Base-by-base conservation (phyloP, 2,888 invertebrate species). In the Taphrorychus bicolor region DNA sequence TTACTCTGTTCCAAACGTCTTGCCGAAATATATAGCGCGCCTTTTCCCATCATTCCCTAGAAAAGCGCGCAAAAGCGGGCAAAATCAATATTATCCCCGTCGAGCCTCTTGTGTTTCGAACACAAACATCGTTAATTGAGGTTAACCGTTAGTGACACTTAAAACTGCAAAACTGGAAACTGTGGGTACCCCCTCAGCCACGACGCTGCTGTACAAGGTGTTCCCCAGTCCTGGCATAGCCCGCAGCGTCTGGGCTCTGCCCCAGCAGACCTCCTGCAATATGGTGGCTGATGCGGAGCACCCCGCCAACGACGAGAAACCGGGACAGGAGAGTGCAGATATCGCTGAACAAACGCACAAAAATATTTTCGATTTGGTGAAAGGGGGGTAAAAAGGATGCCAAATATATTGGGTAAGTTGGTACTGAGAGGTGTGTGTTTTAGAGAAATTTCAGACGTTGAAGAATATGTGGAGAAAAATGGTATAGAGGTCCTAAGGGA, bases 191-290 rank as follows among this genome's bases (percentile, higher is more conserved):
- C 32, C 32, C 7, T 16, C 45, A 58, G 53, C 59, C 66, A 62
- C 66, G 57, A 70, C 61, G 63, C 66, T 63, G 82, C 80, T 81
- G 74, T 82, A 81, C 78, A 82, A 82, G 75, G 91, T 91, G 84
- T 91, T 90, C 82, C 92, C 93, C 72, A 92, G 92, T 83, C 93
- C 93, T 85, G 93, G 93, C 87, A 91, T 92, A 83, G 93, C 93
- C 84, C 92, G 92, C 82, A 93, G 92, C 83, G 93, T 93, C 81
- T 93, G 93, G 93, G 92, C 92, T 83, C 86, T 92, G 86, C 90
- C 90, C 85, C 90, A 89, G 84, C 89, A 89, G 83, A 89, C 89
- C 81, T 90, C 90, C 73, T 91, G 91, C 84, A 89, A 89, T 77
- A 91, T 91, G 91, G 70, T 67, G 40, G 89, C 90, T 2, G 91